These are phyloP conservation scores for Drosophila paramelanica DNA, from an alignment of 2,888 invertebrate species.

Conservation along the genomic window DNA sequence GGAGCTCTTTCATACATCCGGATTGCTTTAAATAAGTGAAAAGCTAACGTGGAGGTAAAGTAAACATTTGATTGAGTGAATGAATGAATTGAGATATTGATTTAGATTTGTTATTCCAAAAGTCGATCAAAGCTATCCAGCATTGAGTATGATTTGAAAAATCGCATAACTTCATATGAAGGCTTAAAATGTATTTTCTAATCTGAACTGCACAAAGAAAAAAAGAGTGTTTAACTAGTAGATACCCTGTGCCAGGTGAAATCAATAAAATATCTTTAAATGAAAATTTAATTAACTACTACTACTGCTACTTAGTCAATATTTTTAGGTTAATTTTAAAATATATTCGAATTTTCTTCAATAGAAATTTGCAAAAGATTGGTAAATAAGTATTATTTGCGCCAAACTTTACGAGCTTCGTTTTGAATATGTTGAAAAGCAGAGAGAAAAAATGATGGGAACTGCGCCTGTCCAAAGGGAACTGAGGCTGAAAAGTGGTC, in stretches of 20 bases:
- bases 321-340: too few relatives aligned
- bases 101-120: constrained; percentile 58
- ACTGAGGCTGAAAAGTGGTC: constrained; percentile 18
- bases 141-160: constrained; percentile 21
- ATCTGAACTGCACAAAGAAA: background rate
- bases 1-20: constrained; percentile 22
- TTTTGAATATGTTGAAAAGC: constrained; percentile 44
- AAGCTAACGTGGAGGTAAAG: constrained; percentile 18
- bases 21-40: constrained; percentile 25
- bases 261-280: background rate
- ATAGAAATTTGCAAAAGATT: background rate
- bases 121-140: constrained; percentile 45
- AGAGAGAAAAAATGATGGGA: background rate
- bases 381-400: constrained; percentile 44
- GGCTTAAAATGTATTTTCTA: background rate
- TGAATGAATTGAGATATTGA: constrained; percentile 54
- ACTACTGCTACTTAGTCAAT: too few relatives aligned
- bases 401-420: constrained; percentile 72
- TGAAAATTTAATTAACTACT: too few relatives aligned
- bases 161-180: constrained; percentile 4
- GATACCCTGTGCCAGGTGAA: constrained; percentile 2
- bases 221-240: background rate
- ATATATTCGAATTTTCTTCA: too few relatives aligned
- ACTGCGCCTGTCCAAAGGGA: background rate
- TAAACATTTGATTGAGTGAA: constrained; percentile 49